A percentile compares a stretch with the other conserved stretches of the same genome.
Evolutionary conservation across 2,888 invertebrate genomes (phyloP).

Genomic region (Synergus itoensis): DNA sequence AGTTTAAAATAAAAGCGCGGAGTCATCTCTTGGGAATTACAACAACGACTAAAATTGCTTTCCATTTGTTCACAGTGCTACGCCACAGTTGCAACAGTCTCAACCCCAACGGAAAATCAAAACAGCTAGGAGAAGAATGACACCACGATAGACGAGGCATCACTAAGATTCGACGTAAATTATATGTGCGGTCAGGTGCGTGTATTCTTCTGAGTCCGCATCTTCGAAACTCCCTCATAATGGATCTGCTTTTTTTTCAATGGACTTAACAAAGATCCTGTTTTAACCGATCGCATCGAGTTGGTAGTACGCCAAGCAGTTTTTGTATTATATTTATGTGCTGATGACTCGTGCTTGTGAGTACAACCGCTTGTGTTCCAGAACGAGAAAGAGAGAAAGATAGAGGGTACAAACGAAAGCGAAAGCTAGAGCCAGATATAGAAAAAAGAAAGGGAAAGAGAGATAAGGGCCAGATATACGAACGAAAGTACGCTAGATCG

Average conservation of each 20-base stretch:
- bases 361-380: slow-evolving; percentile 70
- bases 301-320: slow-evolving; percentile 67
- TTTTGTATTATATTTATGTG: slow-evolving; percentile 66
- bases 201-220: slow-evolving; percentile 10
- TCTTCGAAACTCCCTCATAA: not conserved
- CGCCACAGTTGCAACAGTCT: slow-evolving; percentile 47
- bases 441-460: not conserved
- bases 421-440: slow-evolving; percentile 14
- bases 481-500: slow-evolving; percentile 26
- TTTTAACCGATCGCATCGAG: slow-evolving; percentile 57
- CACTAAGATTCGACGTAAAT: not conserved
- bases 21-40: not conserved
- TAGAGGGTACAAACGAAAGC: not conserved
- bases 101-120: slow-evolving; percentile 76
- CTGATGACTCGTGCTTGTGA: slow-evolving; percentile 66
- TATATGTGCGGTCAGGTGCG: slow-evolving; percentile 21
- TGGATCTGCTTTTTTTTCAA: slow-evolving; percentile 11
- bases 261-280: slow-evolving; percentile 48
- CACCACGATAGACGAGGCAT: slow-evolving; percentile 59
- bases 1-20: not conserved
- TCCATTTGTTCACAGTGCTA: slow-evolving; percentile 47
- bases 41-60: not conserved
- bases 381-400: slow-evolving; percentile 49
- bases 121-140: slow-evolving; percentile 78
- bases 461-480: slow-evolving; percentile 20